Evolutionary conservation across 2,888 invertebrate species (phyloP), one percentile per base, ranked within the genome.

Genomic region (Cephalotes varians): DNA sequence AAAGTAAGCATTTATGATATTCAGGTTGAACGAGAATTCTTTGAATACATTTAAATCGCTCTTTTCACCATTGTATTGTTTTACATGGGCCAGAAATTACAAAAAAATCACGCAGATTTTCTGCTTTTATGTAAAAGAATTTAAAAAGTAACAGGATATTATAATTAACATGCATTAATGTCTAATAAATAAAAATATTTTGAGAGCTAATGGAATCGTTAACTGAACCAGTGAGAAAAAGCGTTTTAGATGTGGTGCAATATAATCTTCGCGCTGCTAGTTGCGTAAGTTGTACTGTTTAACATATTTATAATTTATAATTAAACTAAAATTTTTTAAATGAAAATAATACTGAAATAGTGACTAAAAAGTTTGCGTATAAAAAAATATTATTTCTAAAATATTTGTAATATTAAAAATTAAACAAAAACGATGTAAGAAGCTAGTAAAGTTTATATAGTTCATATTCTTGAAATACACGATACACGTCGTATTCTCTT

Each of bases 171-270:
- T 2, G 3, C 10, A 10, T 76, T 12, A 64, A 62, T 74, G 25
- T 10, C 18, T 60, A 21, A 5, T 44, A 9, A 56, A 9, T 44
- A n/a, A 67, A 51, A 28, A 44, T 31, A 28, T 54, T 0, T 21
- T 9, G 28, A 18, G 2, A 56, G 18, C 12, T 15, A 9, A 87
- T 90, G 86, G 25, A 85, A 62, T 69, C 64, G 56, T 12, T 88
- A 72, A 69, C 69, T 10, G 90, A 90, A 69, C 90, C 90, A 34
- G 28, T 51, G 3, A 82, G 92, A 65, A 88, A 84, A 74, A 92
- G 88, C 60, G 74, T 90, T 65, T 81, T 93, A 18, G 92, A 93
- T 37, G 79, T 91, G 28, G 79, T 93, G 0, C 90, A 87, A 47
- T 60, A 65, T 4, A 92, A 93, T 80, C 81, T 92, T 18, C 85